These are phyloP conservation scores for Eclectus roratus DNA, from an alignment of 2,113 vertebrate genomes.

Conservation along the genomic window DNA sequence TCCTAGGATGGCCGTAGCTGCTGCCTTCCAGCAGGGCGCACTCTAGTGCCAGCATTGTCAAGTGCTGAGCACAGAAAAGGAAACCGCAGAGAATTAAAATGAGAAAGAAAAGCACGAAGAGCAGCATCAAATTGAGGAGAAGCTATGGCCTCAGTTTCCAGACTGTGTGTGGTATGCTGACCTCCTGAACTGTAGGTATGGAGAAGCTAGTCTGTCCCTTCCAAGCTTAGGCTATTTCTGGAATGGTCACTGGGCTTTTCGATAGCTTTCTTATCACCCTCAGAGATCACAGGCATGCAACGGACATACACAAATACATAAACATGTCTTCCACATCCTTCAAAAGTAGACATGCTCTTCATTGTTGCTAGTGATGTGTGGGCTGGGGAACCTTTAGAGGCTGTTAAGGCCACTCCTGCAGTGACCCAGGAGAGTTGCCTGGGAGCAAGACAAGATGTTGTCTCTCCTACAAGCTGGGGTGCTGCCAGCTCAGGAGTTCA, in stretches of 20 bases:
- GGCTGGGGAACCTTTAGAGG: background rate
- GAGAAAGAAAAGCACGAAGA: background rate
- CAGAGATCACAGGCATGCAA: background rate
- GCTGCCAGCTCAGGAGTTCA: background rate
- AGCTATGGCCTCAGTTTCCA: slow-evolving; percentile 13
- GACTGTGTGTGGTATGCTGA: background rate
- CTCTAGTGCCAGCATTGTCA: slow-evolving; percentile 38
- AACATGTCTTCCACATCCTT: background rate
- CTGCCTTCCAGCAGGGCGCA: slow-evolving; percentile 55
- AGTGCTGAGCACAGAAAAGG: background rate
- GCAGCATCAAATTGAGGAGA: background rate
- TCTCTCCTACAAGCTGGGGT: background rate
- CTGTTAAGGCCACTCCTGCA: background rate
- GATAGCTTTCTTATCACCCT: background rate
- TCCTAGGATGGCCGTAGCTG: background rate
- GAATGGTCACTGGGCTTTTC: background rate
- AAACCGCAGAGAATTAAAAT: background rate
- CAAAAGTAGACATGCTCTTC: background rate
- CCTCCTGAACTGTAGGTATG: background rate
- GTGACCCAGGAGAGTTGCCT: background rate
- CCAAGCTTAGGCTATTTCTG: background rate
- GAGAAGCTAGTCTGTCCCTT: background rate
- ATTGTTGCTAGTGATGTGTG: background rate
- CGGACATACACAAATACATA: background rate
- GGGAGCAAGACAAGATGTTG: background rate